A percentile compares a stretch with the other conserved stretches of the same genome.
Conservation (phyloP, 1,140 invertebrate species). For the Penaeus vannamei region DNA sequence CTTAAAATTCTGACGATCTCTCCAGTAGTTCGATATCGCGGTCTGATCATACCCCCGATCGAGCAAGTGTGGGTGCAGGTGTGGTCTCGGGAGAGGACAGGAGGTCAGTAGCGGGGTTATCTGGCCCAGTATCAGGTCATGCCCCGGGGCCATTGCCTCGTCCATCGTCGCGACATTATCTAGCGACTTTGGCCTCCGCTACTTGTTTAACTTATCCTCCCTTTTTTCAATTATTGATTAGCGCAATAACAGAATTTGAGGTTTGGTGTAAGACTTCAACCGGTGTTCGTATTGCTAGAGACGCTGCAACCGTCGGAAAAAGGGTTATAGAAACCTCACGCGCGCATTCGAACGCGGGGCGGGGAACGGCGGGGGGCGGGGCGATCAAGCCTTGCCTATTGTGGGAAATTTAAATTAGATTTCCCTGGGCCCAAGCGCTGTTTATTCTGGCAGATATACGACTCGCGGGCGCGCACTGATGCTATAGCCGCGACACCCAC, state of each 20-base stretch:
- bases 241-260: too few relatives aligned
- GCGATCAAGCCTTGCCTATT: slow-evolving; percentile 47
- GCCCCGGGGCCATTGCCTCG: slow-evolving; percentile 42
- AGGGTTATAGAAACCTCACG: background rate
- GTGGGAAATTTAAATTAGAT: slow-evolving; percentile 61
- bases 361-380: slow-evolving; percentile 10
- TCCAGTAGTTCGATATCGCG: too few relatives aligned
- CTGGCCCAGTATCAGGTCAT: slow-evolving; percentile 58
- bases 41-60: too few relatives aligned
- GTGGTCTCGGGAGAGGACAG: background rate
- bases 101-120: slow-evolving; percentile 28
- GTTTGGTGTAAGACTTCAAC: too few relatives aligned
- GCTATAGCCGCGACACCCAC: background rate
- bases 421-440: slow-evolving; percentile 31
- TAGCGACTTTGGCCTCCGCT: background rate
- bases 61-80: background rate
- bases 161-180: background rate
- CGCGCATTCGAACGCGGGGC: background rate
- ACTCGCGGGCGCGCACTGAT: background rate
- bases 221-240: too few relatives aligned
- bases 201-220: too few relatives aligned
- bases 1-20: too few relatives aligned
- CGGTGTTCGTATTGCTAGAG: too few relatives aligned
- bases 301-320: too few relatives aligned
- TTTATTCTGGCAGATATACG: slow-evolving; percentile 52